Evolutionary conservation across 2,888 invertebrate species (phyloP).

Genomic region (Therioaphis trifolii): DNA sequence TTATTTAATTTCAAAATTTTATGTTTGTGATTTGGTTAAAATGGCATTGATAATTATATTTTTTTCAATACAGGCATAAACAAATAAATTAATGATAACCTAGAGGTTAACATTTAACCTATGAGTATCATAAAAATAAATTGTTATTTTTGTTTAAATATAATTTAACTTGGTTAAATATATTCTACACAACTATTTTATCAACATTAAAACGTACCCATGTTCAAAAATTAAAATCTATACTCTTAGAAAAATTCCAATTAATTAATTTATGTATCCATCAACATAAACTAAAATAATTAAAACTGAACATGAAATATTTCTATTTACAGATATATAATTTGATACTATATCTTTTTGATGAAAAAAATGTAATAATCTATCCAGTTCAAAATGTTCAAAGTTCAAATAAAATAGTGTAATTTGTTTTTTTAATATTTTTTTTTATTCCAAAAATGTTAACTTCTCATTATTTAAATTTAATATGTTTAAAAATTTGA

Average conservation of each 20-base stretch:
- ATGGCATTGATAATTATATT: slow-evolving; percentile 4
- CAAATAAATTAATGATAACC: slow-evolving; percentile 39
- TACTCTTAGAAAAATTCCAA: not conserved
- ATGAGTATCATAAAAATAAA: slow-evolving; percentile 13
- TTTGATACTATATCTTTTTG: too few species aligned
- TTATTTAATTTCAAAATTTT: not conserved
- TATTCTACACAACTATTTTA: not conserved
- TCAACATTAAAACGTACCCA: not conserved
- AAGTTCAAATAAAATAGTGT: too few species aligned
- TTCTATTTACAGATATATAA: too few species aligned
- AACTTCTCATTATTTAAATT: too few species aligned
- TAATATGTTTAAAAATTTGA: too few species aligned
- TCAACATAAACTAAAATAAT: not conserved
- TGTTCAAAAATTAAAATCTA: too few species aligned
- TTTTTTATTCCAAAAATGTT: too few species aligned
- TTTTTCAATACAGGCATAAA: not conserved
- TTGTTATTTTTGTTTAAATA: slow-evolving; percentile 7
- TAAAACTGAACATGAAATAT: not conserved
- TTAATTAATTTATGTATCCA: not conserved
- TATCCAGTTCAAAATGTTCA: too few species aligned
- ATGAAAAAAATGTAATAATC: too few species aligned
- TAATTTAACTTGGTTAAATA: slow-evolving; percentile 16
- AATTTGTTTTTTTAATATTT: too few species aligned
- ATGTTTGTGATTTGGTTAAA: slow-evolving; percentile 12
- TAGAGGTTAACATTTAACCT: slow-evolving; percentile 39